A percentile compares a stretch with the other conserved stretches of the same genome.
Conservation (phyloP, 2,888 invertebrate species). For the Incurvaria masculella region DNA sequence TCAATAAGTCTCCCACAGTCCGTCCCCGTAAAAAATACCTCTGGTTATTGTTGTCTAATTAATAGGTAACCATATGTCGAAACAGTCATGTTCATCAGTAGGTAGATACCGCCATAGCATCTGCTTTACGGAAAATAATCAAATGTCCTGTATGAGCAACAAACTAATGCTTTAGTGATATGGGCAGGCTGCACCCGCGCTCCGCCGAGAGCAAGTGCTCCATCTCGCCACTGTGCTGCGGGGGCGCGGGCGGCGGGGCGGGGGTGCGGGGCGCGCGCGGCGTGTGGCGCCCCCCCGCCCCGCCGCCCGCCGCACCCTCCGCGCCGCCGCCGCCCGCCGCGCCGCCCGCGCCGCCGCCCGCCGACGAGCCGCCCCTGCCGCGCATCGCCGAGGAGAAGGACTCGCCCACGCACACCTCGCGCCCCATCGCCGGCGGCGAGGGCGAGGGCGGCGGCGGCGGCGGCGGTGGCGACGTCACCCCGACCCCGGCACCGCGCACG, state of each 20-base stretch:
- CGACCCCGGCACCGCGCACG: no score
- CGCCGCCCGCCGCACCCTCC: conserved; percentile 27
- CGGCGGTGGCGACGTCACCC: background rate
- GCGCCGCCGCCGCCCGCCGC: conserved; percentile 36
- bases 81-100: no score
- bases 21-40: no score
- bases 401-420: conserved; percentile 63
- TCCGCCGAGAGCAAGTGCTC: conserved; percentile 82
- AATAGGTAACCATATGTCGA: no score
- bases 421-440: conserved; percentile 13
- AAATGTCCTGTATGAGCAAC: background rate
- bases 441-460: background rate
- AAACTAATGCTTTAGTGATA: no score
- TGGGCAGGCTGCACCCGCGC: conserved; percentile 74
- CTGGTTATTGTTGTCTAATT: no score
- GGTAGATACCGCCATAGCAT: no score
- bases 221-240: conserved; percentile 78
- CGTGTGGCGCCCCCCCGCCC: conserved; percentile 26
- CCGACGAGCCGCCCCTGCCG: conserved; percentile 59
- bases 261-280: conserved; percentile 27
- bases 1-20: no score
- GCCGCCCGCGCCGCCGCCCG: conserved; percentile 35
- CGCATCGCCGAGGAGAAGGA: conserved; percentile 87
- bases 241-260: conserved; percentile 42
- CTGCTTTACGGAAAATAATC: background rate